Evolutionary conservation across 2,113 vertebrate species (phyloP).

Genomic region (Cyphomyrus plagiostoma): DNA sequence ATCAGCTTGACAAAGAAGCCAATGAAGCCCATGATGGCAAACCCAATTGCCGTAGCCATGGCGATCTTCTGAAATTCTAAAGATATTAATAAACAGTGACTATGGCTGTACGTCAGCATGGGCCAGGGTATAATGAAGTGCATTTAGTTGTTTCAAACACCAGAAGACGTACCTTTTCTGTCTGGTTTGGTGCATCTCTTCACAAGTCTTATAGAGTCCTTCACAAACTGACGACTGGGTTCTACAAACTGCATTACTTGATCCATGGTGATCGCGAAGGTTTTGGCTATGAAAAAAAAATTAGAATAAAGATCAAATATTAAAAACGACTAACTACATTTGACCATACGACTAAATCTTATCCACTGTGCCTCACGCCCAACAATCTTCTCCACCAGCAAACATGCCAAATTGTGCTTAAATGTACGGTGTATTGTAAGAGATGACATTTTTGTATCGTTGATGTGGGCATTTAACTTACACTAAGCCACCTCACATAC

Average conservation of each 20-base stretch:
- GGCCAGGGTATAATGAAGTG: neutral
- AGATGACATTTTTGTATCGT: neutral
- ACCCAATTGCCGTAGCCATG: slow-evolving; percentile 97
- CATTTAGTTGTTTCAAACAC: neutral
- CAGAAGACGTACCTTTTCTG: slow-evolving; percentile 76
- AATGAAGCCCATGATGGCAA: slow-evolving; percentile 98
- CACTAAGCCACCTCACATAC: neutral
- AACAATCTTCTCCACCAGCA: neutral
- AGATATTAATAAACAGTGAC: neutral
- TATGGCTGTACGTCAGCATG: neutral
- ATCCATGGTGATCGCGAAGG: slow-evolving; percentile 70
- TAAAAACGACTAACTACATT: neutral
- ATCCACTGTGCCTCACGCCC: neutral
- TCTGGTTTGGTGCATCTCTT: slow-evolving; percentile 98
- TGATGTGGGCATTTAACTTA: neutral
- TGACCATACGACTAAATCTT: neutral
- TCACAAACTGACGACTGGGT: slow-evolving; percentile 93
- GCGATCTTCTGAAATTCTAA: slow-evolving; percentile 98
- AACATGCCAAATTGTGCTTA: neutral
- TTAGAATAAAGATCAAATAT: neutral
- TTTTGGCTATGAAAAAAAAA: slow-evolving; percentile 19
- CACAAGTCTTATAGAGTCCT: slow-evolving; percentile 95
- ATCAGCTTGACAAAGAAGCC: slow-evolving; percentile 98
- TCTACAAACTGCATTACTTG: slow-evolving; percentile 98
- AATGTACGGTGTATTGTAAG: neutral